A percentile compares a stretch with the other conserved stretches of the same genome.
phyloP scores from a whole-genome alignment of 2,797 vertebrate species.

The Sternotherus odoratus region DNA sequence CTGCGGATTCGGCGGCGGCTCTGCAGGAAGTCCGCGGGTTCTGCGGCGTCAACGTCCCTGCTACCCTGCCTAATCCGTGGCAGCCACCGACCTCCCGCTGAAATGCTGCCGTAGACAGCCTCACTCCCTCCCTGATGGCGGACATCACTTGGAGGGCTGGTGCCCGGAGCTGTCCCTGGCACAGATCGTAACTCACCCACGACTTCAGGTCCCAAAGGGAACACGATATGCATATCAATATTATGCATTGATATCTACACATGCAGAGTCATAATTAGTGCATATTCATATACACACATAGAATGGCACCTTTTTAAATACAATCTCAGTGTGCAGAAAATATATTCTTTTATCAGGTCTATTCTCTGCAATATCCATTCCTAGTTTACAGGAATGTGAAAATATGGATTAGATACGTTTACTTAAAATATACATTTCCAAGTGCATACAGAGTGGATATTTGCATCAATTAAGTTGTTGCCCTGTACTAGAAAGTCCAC shows the following conservation, averaged over 20 bases:
- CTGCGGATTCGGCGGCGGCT: too few species aligned
- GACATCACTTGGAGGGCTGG: too few species aligned
- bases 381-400: conserved; percentile 58
- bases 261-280: conserved; percentile 7
- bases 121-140: too few species aligned
- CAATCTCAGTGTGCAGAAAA: conserved; percentile 67
- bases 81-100: too few species aligned
- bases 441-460: not conserved
- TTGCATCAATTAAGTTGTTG: conserved; percentile 22
- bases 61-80: too few species aligned
- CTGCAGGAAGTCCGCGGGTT: too few species aligned
- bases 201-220: not conserved
- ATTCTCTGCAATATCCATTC: conserved; percentile 47
- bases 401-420: conserved; percentile 65
- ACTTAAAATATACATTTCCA: conserved; percentile 40
- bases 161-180: too few species aligned
- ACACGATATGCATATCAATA: not conserved
- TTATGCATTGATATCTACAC: not conserved
- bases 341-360: conserved; percentile 59
- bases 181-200: not conserved
- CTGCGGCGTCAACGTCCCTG: too few species aligned
- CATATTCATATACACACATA: not conserved
- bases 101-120: too few species aligned
- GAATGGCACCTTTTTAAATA: conserved; percentile 53
- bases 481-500: conserved; percentile 1